phyloP scores from a whole-genome alignment of 2,113 vertebrate genomes.

The Halcyon senegalensis region DNA sequence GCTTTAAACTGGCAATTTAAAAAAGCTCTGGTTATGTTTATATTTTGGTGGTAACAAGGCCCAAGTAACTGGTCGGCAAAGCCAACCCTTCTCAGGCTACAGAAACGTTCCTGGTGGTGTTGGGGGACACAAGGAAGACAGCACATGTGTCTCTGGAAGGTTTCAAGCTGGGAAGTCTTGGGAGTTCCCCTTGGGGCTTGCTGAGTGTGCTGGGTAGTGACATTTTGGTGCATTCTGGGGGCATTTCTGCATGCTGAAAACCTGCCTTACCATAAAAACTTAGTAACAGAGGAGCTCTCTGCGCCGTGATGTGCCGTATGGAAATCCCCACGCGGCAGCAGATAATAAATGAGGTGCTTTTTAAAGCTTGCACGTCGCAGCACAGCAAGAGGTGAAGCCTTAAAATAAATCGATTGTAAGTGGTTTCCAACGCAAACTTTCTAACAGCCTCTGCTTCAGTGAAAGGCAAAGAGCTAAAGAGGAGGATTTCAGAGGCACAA shows the following conservation, averaged over 20 bases:
- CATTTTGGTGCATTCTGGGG: not conserved
- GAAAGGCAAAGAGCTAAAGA: not conserved
- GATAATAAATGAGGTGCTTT: conserved; percentile 34
- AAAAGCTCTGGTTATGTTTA: not conserved
- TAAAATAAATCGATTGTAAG: conserved; percentile 40
- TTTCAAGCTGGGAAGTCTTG: not conserved
- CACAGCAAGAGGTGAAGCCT: conserved; percentile 44
- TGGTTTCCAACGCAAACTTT: conserved; percentile 33
- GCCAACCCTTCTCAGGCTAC: fast-evolving
- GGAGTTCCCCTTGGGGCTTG: not conserved
- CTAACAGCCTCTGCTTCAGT: not conserved
- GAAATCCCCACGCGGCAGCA: not conserved
- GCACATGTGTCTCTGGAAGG: fast-evolving
- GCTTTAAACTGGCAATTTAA: not conserved
- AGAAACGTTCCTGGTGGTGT: not conserved
- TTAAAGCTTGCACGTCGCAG: conserved; percentile 16
- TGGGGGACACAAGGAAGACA: not conserved
- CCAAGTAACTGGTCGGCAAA: not conserved
- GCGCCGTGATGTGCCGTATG: not conserved
- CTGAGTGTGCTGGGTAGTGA: fast-evolving
- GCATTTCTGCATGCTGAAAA: not conserved
- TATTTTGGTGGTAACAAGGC: fast-evolving
- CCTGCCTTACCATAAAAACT: not conserved
- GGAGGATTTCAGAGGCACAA: not conserved
- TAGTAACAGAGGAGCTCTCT: not conserved